Evolutionary conservation across 2,888 invertebrate genomes (phyloP), one percentile per base, ranked within the genome.

Genomic region (Eupithecia inturbata): DNA sequence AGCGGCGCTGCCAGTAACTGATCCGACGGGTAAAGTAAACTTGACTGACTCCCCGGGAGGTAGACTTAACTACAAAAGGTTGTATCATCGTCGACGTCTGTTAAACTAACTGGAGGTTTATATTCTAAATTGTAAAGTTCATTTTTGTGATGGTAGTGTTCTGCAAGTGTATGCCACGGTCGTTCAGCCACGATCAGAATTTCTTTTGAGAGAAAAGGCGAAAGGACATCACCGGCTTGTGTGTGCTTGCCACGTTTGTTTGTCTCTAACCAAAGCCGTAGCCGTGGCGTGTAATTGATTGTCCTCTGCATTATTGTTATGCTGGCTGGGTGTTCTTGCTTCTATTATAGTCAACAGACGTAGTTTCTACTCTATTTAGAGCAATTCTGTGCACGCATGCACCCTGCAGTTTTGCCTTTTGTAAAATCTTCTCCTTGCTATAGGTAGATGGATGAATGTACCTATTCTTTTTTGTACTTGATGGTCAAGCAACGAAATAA

Each of bases 201-300:
- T 92, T 92, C 91, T 92, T 92, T 88, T 86, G 83, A 87, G 91
- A 90, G 92, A 91, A 92, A 92, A 92, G 91, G 89, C 91, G 91
- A 93, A 92, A 92, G 92, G 92, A 92, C 88, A 90, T 86, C 77
- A 83, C 80, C 84, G 82, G 81, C 81, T 79, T 82, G 78, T 74
- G 84, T 84, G 85, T 83, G 83, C 83, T 85, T 82, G 83, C 83
- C 83, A 85, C 83, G 84, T 84, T 81, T 76, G 68, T 72, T 75
- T 73, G 74, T 74, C 70, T 77, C 74, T n/a, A n/a, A n/a, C n/a
- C 76, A 74, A 75, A 75, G 70, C 72, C 72, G 74, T 78, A 62
- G 33, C 9, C 19, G 12, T 66, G 19, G 31, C 31, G 66, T 66
- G 39, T 14, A 39, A 66, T 36, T 41, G 66, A 66, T 22, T 66